Base-by-base conservation (phyloP, 2,888 invertebrate species). In the Scaptomyza caliginosa region DNA sequence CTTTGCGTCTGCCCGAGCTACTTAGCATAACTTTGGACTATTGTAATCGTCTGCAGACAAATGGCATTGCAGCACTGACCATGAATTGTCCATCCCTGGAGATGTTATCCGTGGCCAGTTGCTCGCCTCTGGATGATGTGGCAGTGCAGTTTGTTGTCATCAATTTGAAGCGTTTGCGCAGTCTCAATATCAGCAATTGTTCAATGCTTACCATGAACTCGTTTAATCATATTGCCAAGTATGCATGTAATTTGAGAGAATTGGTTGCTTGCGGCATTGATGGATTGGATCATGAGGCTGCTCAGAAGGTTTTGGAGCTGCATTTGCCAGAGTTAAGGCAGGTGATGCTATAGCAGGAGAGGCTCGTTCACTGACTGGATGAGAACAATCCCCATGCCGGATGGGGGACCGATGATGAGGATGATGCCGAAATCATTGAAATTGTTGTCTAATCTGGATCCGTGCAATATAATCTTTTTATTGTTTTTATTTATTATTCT, bases 161-260 rank as follows among this genome's bases (percentile, higher is more conserved):
- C 40, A 71, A 75, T 32, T 40, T 90, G 4, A 84, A 74, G 6
- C 80, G 89, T 3, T 49, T 90, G 39, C 67, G 81, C 1, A 39
- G 45, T 3, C 56, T 89, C 1, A 88, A 85, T 50, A 32, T 89
- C 4, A 85, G 86, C 58, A 87, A 90, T 51, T 90, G 89, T 11
- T 17, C 64, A 16, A 48, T 72, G 21, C 21, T 89, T 2, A 88
- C 86, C 0, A 24, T 70, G 4, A 50, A 67, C 16, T 62, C 86
- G 1, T 65, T 90, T 5, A 62, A 82, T 8, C 50, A 75, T 11
- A 77, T 89, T 6, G 67, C 72, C 2, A 48, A 65, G 0, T 24
- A 74, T 19, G 81, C 76, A 0, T 59, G 70, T n/a, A 74, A 70
- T 4, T 40, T 89, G 13, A 62, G 73, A n/a, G 70, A 88, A n/a